Percentiles rank a stretch among this genome's conserved stretches.
Evolutionary conservation across 2,888 invertebrate genomes (phyloP).

Genomic region (Macrosiphum euphorbiae): DNA sequence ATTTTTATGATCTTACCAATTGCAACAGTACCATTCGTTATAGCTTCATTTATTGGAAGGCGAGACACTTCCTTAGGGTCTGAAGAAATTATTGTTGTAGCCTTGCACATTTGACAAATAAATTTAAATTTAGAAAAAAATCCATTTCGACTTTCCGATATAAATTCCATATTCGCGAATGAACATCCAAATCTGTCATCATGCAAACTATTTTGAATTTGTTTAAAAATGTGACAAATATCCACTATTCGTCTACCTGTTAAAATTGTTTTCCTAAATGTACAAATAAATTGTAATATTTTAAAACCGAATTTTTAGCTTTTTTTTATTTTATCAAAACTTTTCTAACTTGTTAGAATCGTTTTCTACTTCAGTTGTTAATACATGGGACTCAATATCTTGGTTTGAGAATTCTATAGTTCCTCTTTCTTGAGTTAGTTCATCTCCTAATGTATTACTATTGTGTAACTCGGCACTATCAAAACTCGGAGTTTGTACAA

Average conservation of each 20-base stretch:
- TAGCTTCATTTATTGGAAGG: too few relatives aligned
- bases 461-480: too few relatives aligned
- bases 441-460: too few relatives aligned
- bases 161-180: constrained; percentile 18
- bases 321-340: neutral
- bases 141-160: constrained; percentile 9
- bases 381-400: neutral
- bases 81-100: neutral
- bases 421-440: too few relatives aligned
- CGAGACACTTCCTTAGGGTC: neutral
- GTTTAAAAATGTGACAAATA: constrained; percentile 30
- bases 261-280: neutral
- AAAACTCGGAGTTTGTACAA: neutral
- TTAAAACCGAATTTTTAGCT: neutral
- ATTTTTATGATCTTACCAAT: too few relatives aligned
- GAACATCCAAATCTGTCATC: constrained; percentile 18
- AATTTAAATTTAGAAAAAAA: constrained; percentile 39
- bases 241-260: constrained; percentile 37
- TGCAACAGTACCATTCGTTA: too few relatives aligned
- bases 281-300: neutral
- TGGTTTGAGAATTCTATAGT: too few relatives aligned
- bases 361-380: constrained; percentile 8
- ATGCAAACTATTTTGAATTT: too few relatives aligned
- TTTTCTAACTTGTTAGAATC: neutral
- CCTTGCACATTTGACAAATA: constrained; percentile 26